Evolutionary conservation across 92 coral and sea anemone species (phyloP).

Genomic region (Porites rus): DNA sequence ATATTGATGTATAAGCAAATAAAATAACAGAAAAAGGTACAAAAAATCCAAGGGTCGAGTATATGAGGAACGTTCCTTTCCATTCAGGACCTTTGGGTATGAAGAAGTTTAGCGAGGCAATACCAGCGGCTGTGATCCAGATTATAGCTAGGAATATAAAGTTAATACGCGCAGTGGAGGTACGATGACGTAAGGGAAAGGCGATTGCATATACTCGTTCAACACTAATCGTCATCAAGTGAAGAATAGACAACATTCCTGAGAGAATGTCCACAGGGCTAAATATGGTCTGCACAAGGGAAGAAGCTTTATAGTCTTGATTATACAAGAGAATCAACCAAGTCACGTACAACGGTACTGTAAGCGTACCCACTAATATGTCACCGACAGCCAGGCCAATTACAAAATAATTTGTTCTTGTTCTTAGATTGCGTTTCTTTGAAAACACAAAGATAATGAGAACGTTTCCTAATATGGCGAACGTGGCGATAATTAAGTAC

Average conservation of each 20-base stretch:
- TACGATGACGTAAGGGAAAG: conserved; percentile 80
- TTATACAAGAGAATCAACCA: conserved; percentile 53
- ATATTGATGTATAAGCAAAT: conserved; percentile 73
- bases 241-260: conserved; percentile 83
- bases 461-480: conserved; percentile 71
- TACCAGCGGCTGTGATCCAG: conserved; percentile 68
- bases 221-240: conserved; percentile 78
- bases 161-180: conserved; percentile 64
- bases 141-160: conserved; percentile 49
- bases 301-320: conserved; percentile 37
- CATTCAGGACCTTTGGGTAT: conserved; percentile 83
- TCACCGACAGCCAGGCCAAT: conserved; percentile 82
- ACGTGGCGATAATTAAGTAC: conserved; percentile 62
- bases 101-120: conserved; percentile 71
- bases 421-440: conserved; percentile 76
- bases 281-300: conserved; percentile 54
- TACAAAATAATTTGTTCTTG: conserved; percentile 81
- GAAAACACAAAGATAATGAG: conserved; percentile 80
- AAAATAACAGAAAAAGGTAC: conserved; percentile 74
- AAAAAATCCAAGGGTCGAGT: conserved; percentile 79
- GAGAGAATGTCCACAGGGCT: conserved; percentile 84
- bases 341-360: conserved; percentile 74
- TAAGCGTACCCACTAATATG: conserved; percentile 67
- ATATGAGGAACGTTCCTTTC: conserved; percentile 80
- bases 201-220: conserved; percentile 85